A percentile compares a stretch with the other conserved stretches of the same genome.
phyloP scores from a whole-genome alignment of 2,113 vertebrate genomes.

The Murina feae region DNA sequence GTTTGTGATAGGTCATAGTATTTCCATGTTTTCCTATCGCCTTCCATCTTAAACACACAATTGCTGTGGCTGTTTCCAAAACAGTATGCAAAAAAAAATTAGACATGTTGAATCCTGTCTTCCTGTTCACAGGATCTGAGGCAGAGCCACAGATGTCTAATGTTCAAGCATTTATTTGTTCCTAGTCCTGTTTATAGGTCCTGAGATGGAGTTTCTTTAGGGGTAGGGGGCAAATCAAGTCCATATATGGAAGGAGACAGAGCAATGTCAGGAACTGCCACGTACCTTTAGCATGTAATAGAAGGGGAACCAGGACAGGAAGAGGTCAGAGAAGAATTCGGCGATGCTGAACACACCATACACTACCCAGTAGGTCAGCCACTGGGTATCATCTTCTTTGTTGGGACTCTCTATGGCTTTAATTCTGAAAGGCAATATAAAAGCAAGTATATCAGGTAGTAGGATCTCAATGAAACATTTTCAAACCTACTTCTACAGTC shows the following conservation, averaged over 20 bases:
- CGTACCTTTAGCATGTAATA: constrained; percentile 97
- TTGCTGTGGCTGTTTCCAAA: constrained; percentile 17
- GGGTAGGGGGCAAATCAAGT: not conserved
- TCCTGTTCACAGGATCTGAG: not conserved
- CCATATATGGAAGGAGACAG: not conserved
- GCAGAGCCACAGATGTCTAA: not conserved
- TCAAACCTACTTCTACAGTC: not conserved
- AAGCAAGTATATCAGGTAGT: not conserved
- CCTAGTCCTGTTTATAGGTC: not conserved
- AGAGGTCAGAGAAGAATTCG: constrained; percentile 97
- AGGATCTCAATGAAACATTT: not conserved
- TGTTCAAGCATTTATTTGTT: not conserved
- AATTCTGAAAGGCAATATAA: constrained; percentile 84
- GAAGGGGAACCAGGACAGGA: constrained; percentile 98
- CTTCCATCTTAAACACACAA: not conserved
- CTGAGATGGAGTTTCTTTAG: not conserved
- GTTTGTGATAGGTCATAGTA: not conserved
- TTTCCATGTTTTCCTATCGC: not conserved
- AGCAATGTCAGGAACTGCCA: not conserved
- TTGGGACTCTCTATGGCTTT: constrained; percentile 97
- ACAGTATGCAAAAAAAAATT: not conserved
- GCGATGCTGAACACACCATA: constrained; percentile 96
- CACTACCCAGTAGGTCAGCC: constrained; percentile 99
- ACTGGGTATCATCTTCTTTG: constrained; percentile 98
- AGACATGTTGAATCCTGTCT: not conserved